phyloP scores from a whole-genome alignment of 2,888 invertebrate genomes.

The Oegoconia quadripuncta region DNA sequence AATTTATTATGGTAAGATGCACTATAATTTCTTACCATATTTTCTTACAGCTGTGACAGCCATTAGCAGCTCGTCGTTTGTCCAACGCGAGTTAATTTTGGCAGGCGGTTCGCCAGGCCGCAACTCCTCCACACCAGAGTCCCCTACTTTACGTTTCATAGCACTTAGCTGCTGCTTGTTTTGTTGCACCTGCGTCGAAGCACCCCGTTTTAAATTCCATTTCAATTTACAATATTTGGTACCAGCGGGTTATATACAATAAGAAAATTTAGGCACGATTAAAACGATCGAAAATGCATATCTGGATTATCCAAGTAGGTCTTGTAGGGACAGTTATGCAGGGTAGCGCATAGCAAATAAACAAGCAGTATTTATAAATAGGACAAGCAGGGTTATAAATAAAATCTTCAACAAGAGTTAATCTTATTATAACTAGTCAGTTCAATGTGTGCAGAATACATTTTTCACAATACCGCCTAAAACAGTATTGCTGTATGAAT shows the following conservation, averaged over 20 bases:
- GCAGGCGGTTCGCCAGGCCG: constrained; percentile 81
- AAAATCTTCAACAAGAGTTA: constrained; percentile 11
- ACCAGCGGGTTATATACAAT: background rate
- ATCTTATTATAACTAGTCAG: constrained; percentile 26
- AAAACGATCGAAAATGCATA: constrained; percentile 43
- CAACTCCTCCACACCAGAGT: constrained; percentile 79
- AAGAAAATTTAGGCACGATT: background rate
- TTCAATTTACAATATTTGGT: background rate
- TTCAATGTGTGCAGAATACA: constrained; percentile 73
- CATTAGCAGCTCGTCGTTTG: constrained; percentile 92
- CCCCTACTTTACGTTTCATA: constrained; percentile 87
- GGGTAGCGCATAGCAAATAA: constrained; percentile 36
- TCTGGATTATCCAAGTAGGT: constrained; percentile 73
- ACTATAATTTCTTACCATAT: constrained; percentile 89
- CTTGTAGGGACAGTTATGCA: constrained; percentile 24
- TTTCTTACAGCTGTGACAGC: constrained; percentile 93
- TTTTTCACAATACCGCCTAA: constrained; percentile 40
- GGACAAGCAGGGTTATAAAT: constrained; percentile 31
- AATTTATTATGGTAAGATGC: no score
- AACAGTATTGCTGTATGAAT: constrained; percentile 34
- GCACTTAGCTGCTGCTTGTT: constrained; percentile 95
- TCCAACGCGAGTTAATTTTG: constrained; percentile 93
- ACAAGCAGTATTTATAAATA: constrained; percentile 28
- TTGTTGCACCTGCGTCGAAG: constrained; percentile 87
- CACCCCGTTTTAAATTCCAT: background rate